Conservation (phyloP, 1,140 invertebrate genomes). For the Nebria ingens region DNA sequence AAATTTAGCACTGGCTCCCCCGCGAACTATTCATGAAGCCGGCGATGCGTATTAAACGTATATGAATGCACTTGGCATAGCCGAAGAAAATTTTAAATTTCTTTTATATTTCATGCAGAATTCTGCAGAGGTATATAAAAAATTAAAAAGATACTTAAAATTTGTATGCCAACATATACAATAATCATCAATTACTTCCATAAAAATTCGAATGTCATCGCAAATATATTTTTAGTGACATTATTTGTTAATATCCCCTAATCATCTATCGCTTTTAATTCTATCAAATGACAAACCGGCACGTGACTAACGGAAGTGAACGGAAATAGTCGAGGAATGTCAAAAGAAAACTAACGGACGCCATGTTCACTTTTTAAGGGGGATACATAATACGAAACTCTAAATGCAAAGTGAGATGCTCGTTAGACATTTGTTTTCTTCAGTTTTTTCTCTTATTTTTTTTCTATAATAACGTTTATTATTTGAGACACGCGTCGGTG, state of each 20-base stretch:
- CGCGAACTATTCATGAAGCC: background rate
- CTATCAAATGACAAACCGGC: background rate
- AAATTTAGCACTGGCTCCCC: background rate
- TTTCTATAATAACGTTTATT: background rate
- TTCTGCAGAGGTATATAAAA: too few relatives aligned
- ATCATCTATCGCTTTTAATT: background rate
- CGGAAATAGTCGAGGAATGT: background rate
- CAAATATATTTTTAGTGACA: too few relatives aligned
- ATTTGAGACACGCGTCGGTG: background rate
- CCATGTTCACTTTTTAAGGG: too few relatives aligned
- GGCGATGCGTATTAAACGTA: too few relatives aligned
- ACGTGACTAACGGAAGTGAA: conserved; percentile 6
- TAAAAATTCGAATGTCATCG: too few relatives aligned
- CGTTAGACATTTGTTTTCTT: background rate
- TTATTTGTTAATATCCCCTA: conserved; percentile 1
- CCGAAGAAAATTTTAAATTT: too few relatives aligned
- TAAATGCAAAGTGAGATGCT: background rate
- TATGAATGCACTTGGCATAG: too few relatives aligned
- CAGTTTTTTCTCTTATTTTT: too few relatives aligned
- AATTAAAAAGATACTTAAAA: too few relatives aligned
- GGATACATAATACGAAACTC: background rate
- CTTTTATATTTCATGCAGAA: too few relatives aligned
- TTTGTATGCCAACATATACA: too few relatives aligned
- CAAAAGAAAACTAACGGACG: background rate
- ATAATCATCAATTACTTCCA: too few relatives aligned